Evolutionary conservation across 2,888 invertebrate genomes (phyloP), one percentile per base, ranked within the genome.

Genomic region (Phengaris alcon): DNA sequence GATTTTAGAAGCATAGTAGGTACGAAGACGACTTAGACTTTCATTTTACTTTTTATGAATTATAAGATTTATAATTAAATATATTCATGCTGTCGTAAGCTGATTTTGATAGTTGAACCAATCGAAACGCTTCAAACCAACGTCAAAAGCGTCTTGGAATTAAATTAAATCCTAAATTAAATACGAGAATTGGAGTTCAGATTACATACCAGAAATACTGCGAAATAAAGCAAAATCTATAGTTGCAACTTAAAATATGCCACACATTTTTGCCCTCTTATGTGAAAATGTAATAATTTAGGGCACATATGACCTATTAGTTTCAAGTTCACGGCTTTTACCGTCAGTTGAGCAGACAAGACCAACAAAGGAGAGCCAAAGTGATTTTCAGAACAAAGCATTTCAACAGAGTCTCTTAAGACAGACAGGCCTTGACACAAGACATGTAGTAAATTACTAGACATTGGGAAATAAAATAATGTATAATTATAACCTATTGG

Each of bases 321-420:
- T 72, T 52, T 72, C 70, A 22, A 70, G 70, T 70, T 70, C 72
- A 72, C 22, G 35, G 72, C 72, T 52, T 72, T 72, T 52, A 72
- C 72, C 72, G 51, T 72, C 72, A 54, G 15, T 35, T 15, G 72
- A 54, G 52, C 72, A 52, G 72, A 72, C 54, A 54, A 72, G 52
- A 70, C 70, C 48, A 35, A 72, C 72, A 72, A 64, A 72, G 72
- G 54, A 13, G 72, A 54, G 72, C 35, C 54, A 72, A 52, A 72
- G 52, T 72, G 72, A 35, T 35, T 72, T 52, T 48, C 15, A 72
- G 72, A 70, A 72, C 72, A 72, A 72, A 72, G 72, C 15, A 13
- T 52, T 70, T 72, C 54, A 15, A 72, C 52, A 15, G 35, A 64
- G 64, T 64, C 64, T 64, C 64, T 64, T 44, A 64, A 64, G 35